A percentile compares a stretch with the other conserved stretches of the same genome.
Evolutionary conservation across 2,797 vertebrate species (phyloP).

Genomic region (Premnoplex brunnescens): DNA sequence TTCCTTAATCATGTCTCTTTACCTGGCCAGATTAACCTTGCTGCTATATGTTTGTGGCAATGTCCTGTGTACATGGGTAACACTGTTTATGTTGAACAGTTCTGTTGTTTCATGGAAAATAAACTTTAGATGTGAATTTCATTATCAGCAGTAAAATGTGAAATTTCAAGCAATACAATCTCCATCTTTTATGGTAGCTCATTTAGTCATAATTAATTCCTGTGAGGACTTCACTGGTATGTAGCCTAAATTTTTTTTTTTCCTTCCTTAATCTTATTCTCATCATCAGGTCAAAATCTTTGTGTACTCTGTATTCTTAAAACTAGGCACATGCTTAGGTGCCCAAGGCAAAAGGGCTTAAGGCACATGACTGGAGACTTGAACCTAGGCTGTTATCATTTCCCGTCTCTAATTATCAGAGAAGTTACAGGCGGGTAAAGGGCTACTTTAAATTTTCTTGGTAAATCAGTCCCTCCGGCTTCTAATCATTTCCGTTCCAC

Average conservation of each 20-base stretch:
- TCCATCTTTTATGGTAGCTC: neutral
- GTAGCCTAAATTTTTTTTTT: neutral
- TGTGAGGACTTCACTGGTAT: conserved; percentile 4
- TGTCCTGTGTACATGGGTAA: neutral
- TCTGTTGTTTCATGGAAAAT: neutral
- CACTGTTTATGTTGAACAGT: neutral
- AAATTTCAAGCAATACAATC: neutral
- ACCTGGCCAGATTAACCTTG: neutral
- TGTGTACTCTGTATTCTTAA: neutral
- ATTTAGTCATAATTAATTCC: conserved; percentile 1
- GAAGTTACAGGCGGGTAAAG: neutral
- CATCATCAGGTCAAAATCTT: conserved; percentile 21
- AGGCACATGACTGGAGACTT: conserved; percentile 7
- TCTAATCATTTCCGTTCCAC: conserved; percentile 60
- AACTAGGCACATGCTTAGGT: conserved; percentile 6
- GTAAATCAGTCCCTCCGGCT: conserved; percentile 47
- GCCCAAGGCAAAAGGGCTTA: neutral
- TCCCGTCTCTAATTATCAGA: conserved; percentile 21
- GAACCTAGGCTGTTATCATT: conserved; percentile 19
- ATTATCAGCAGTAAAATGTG: neutral
- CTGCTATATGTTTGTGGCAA: neutral
- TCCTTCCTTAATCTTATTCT: neutral
- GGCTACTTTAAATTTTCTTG: conserved; percentile 45
- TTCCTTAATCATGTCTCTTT: neutral
- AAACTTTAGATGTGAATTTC: neutral